These are phyloP conservation scores for Drosophila ficusphila DNA, from an alignment of 1,140 invertebrate genomes.

Conservation along the genomic window DNA sequence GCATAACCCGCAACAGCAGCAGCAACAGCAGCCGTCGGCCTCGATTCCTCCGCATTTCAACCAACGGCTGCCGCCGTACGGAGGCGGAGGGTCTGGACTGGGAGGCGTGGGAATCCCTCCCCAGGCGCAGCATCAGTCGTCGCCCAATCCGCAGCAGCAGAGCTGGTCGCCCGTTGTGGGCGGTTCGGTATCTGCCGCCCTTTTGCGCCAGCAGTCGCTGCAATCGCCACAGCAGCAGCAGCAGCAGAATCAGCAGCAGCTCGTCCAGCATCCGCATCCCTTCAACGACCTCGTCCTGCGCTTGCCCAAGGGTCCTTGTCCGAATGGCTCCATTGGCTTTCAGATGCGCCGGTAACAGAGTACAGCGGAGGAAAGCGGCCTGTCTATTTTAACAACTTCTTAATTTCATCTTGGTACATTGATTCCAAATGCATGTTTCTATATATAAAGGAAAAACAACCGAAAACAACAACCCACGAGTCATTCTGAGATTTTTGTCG, in stretches of 20 bases:
- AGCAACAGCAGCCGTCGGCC: conserved; percentile 31
- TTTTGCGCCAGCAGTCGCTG: conserved; percentile 74
- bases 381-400: conserved; percentile 30
- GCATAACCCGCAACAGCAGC: conserved; percentile 16
- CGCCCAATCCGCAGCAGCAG: conserved; percentile 64
- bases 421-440: conserved; percentile 42
- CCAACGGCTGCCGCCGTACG: conserved; percentile 59
- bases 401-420: conserved; percentile 28
- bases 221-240: conserved; percentile 59
- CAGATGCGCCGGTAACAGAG: conserved; percentile 86
- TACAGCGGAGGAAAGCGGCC: conserved; percentile 1
- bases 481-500: conserved; percentile 34
- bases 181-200: conserved; percentile 71
- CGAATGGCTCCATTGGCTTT: conserved; percentile 86
- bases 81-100: conserved; percentile 16
- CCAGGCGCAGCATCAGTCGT: conserved; percentile 6
- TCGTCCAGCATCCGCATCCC: conserved; percentile 34
- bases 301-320: conserved; percentile 85
- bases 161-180: conserved; percentile 81
- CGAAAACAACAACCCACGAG: conserved; percentile 11
- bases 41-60: conserved; percentile 46
- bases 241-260: conserved; percentile 46
- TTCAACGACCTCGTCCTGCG: conserved; percentile 85
- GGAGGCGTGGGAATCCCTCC: conserved; percentile 8
- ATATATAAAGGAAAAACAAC: conserved; percentile 11